Percentiles rank a stretch among this genome's conserved stretches.
Evolutionary conservation across 1,140 invertebrate species (phyloP).

Genomic region (Apis mellifera): DNA sequence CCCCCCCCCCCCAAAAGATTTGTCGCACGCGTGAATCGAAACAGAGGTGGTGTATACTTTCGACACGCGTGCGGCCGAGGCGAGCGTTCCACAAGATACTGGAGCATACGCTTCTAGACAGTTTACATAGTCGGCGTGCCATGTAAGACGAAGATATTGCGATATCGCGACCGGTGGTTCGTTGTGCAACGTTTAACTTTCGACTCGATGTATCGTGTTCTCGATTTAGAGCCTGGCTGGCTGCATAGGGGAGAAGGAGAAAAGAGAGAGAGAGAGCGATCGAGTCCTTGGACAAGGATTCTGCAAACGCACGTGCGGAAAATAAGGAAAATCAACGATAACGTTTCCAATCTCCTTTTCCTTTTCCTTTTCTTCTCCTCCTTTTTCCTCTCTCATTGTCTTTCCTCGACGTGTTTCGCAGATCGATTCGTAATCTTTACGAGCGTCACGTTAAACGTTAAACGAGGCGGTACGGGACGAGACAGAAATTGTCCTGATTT

Average conservation of each 20-base stretch:
- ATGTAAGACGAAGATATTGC: slow-evolving; percentile 69
- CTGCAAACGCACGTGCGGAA: neutral
- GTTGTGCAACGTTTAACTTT: slow-evolving; percentile 73
- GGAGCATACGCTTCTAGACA: slow-evolving; percentile 40
- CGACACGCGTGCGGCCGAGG: slow-evolving; percentile 30
- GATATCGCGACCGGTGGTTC: slow-evolving; percentile 66
- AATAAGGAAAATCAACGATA: neutral
- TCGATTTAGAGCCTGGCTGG: slow-evolving; percentile 47
- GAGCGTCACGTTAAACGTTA: neutral
- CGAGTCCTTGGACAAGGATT: slow-evolving; percentile 50
- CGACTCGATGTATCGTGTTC: slow-evolving; percentile 64
- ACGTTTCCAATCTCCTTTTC: neutral
- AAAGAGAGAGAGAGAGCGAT: neutral
- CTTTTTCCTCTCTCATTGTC: neutral
- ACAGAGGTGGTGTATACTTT: slow-evolving; percentile 9
- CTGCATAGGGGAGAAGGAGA: slow-evolving; percentile 6
- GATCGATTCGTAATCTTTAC: neutral
- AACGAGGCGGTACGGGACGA: neutral
- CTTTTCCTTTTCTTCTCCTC: neutral
- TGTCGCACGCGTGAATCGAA: slow-evolving; percentile 41
- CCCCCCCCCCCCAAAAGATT: too few relatives aligned
- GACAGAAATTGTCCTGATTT: slow-evolving; percentile 41
- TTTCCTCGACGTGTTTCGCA: neutral
- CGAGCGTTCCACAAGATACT: slow-evolving; percentile 36
- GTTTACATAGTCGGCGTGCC: slow-evolving; percentile 39